Base-by-base conservation (phyloP, 2,888 invertebrate species). In the Tipula lateralis region DNA sequence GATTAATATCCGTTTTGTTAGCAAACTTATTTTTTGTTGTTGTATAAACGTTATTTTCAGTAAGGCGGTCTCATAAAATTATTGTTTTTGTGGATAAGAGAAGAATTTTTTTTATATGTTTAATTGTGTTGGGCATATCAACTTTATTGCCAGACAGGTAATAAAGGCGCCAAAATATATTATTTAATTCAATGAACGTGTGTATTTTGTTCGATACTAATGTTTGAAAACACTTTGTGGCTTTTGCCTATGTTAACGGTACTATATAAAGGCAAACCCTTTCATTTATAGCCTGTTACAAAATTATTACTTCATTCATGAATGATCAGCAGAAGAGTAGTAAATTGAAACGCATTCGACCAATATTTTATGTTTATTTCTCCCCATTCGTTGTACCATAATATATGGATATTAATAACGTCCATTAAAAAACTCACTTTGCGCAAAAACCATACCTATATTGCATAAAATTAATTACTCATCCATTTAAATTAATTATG, bases 1-100 rank as follows among this genome's bases (percentile, higher is more conserved):
- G 82, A 82, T 82, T 30, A 82, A 82, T 82, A 82, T 82, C 82
- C 82, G 82, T 82, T 82, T 82, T 82, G 24, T 66, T 24, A 66
- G 66, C 66, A 66, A 24, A 66, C 24, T 24, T 30, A 7, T 82
- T 82, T 82, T 82, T 82, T 29, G 24, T 66, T 82, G 82, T 24
- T 80, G 3, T 80, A 6, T 13, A 13, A 24, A 44, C 13, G 39
- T 39, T 39, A 13, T 39, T 2, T 16, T 24, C 24, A 13, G 24
- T 24, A 24, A 66, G 66, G 66, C 66, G 66, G 66, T 19, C 24
- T 66, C 66, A 66, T n/a, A 66, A 66, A n/a, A 66, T 24, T 24
- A 66, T 66, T 66, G 7, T 66, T 66, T 66, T 66, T 19, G 6
- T 66, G 66, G 24, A 66, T 66, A 24, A 66, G 24, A 66, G 24